Evolutionary conservation across 1,140 invertebrate species (phyloP), one percentile per base, ranked within the genome.

Genomic region (Drosophila malerkotliana): DNA sequence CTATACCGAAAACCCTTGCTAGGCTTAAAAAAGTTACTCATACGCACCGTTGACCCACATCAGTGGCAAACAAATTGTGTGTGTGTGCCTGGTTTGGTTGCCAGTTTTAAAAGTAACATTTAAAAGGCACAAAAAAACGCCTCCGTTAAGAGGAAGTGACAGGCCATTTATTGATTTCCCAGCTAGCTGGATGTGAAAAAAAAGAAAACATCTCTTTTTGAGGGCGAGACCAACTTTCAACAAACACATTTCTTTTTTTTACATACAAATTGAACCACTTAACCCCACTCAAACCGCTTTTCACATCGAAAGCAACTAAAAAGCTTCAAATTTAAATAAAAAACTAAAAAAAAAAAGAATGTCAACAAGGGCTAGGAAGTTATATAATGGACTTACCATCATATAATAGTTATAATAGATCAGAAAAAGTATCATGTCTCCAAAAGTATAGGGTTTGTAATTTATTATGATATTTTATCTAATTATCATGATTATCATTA

Each of bases 1-100:
- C 24, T 32, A 28, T 37, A n/a, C 34, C 32, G 26, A 30, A 58
- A 54, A 14, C 21, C 18, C 26, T 28, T 28, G 5, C 1, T 28
- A 28, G 26, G 26, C 47, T 4, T 41, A 24, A 45, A 51, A 49
- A 54, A 55, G 12, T 81, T 64, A 81, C 78, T 77, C 73, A 81
- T 77, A 82, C 79, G 79, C 79, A 81, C 79, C 68, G 68, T 58
- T 81, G 79, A 82, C 73, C 78, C 47, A 64, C 63, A 81, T 73
- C 57, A 47, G 49, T 12, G n/a, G n/a, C 7, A 21, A 62, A 60
- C 61, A 53, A 66, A 67, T 47, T n/a, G 18, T 53, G 37, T 48
- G 37, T 48, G 44, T 9, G 8, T 10, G 34, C 9, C 3, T 44
- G 41, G 39, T 9, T 15, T 28, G 26, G 26, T 28, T 5, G 26